These are phyloP conservation scores for Escarpia spicata DNA, from an alignment of 2,888 invertebrate species.

Conservation along the genomic window DNA sequence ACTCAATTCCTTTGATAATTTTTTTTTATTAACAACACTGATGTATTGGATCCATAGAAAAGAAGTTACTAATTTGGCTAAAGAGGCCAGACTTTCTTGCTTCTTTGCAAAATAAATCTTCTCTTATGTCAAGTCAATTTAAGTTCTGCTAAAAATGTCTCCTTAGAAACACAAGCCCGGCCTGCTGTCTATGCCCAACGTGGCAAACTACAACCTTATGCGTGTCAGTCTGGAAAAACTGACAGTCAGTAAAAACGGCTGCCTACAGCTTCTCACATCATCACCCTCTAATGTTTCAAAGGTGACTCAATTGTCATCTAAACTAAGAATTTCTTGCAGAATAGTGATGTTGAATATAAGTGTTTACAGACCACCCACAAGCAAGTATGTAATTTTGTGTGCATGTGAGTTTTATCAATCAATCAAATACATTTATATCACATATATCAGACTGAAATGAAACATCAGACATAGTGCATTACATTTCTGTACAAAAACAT, in stretches of 20 bases:
- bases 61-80: too few species aligned
- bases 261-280: background rate
- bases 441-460: background rate
- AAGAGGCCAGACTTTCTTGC: too few species aligned
- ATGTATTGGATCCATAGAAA: too few species aligned
- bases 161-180: background rate
- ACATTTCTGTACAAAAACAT: background rate
- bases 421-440: background rate
- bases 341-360: background rate
- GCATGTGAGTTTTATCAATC: background rate
- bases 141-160: background rate
- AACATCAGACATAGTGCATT: background rate
- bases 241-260: background rate
- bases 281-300: constrained; percentile 12
- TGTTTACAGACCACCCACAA: background rate
- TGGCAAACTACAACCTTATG: constrained; percentile 6
- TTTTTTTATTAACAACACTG: too few species aligned
- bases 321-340: background rate
- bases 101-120: too few species aligned
- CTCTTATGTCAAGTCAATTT: background rate
- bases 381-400: background rate
- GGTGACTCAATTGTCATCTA: background rate
- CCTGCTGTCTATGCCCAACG: background rate
- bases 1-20: too few species aligned
- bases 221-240: background rate